Percentiles rank a stretch among this genome's conserved stretches.
phyloP scores from a whole-genome alignment of 2,797 vertebrate genomes.

The Sciurus vulgaris region DNA sequence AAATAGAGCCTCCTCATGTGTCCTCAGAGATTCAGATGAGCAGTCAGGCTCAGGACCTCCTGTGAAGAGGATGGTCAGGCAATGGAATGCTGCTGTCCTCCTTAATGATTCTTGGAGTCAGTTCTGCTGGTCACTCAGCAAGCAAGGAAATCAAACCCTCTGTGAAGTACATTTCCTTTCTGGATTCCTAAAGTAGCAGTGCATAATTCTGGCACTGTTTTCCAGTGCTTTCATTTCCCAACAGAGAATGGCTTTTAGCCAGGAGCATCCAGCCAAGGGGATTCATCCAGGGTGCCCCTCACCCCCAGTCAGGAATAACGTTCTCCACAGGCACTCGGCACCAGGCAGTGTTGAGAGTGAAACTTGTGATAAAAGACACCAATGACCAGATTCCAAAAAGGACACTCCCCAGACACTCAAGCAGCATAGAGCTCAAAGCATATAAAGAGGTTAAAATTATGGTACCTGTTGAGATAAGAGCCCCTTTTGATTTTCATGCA shows the following conservation, averaged over 20 bases:
- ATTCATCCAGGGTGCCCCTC: no score
- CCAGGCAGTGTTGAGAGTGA: background rate
- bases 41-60: background rate
- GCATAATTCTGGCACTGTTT: background rate
- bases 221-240: constrained; percentile 10
- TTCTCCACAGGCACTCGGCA: background rate
- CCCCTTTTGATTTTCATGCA: background rate
- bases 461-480: background rate
- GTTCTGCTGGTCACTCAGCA: background rate
- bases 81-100: background rate
- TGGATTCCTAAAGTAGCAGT: background rate
- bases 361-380: background rate
- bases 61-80: accelerated
- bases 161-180: background rate
- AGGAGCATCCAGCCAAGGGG: background rate
- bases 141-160: constrained; percentile 26
- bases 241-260: background rate
- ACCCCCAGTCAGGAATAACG: background rate
- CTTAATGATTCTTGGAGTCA: background rate
- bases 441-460: background rate
- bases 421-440: background rate
- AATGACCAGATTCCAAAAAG: background rate
- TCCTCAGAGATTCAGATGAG: background rate
- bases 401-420: background rate
- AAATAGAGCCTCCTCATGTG: background rate